Conservation (phyloP, 2,113 vertebrate genomes). For the Microcebus ravelobensis region DNA sequence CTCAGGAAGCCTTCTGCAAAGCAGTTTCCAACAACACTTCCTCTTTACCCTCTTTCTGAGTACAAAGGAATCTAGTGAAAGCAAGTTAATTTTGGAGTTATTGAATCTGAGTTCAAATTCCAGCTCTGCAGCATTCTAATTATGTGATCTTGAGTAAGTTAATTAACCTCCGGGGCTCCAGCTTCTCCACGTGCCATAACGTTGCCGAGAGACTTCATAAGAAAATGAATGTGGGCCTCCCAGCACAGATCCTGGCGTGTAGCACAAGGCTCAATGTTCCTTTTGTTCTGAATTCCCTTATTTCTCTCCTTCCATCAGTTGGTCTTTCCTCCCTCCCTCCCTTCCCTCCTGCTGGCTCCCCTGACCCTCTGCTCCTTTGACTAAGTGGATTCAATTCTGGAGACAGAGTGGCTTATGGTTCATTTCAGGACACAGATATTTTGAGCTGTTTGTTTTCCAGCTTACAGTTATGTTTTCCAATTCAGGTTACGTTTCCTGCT, state of each 20-base stretch:
- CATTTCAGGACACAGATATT: constrained; percentile 75
- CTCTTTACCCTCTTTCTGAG: background rate
- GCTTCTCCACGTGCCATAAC: background rate
- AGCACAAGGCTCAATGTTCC: background rate
- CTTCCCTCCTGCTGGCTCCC: constrained; percentile 50
- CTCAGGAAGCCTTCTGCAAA: background rate
- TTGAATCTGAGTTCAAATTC: constrained; percentile 53
- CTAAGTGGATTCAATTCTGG: constrained; percentile 49
- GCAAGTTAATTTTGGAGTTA: constrained; percentile 5
- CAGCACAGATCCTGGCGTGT: background rate
- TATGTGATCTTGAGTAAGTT: background rate
- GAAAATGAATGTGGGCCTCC: background rate
- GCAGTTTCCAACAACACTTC: background rate
- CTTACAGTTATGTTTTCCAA: constrained; percentile 79
- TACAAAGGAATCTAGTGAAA: background rate
- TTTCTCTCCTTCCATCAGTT: background rate
- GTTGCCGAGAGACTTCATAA: background rate
- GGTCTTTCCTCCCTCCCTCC: constrained; percentile 22
- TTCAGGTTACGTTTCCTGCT: constrained; percentile 77
- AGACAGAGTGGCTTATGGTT: constrained; percentile 69
- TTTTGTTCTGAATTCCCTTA: constrained; percentile 37
- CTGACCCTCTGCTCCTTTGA: constrained; percentile 46
- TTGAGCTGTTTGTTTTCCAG: constrained; percentile 76
- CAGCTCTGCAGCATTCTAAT: background rate
- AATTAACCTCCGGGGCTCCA: background rate